Evolutionary conservation across 2,797 vertebrate species (phyloP).

Genomic region (Fratercula arctica): DNA sequence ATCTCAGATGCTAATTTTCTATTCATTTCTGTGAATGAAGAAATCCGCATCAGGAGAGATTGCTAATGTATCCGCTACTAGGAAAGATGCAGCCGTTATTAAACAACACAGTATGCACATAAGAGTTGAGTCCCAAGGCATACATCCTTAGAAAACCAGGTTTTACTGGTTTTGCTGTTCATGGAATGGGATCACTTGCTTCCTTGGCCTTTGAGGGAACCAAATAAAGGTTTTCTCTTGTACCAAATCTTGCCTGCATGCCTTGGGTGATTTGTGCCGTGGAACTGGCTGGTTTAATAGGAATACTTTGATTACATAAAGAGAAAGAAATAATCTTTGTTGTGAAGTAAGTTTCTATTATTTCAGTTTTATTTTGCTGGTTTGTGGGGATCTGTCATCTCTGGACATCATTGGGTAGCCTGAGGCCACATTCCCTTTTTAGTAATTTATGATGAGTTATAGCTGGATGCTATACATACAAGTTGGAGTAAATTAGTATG

Average conservation of each 20-base stretch:
- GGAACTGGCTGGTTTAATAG: neutral
- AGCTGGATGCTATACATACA: neutral
- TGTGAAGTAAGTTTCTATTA: neutral
- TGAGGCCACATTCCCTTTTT: neutral
- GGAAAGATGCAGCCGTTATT: neutral
- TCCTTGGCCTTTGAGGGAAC: neutral
- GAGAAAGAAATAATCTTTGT: neutral
- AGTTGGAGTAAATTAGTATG: neutral
- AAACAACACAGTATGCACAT: neutral
- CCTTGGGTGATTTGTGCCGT: neutral
- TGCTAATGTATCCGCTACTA: neutral
- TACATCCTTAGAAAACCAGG: neutral
- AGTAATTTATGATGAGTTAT: neutral
- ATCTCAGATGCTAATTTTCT: neutral
- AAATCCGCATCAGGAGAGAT: neutral
- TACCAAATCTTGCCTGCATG: neutral
- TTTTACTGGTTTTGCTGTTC: neutral
- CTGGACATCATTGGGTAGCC: neutral
- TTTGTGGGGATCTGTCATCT: neutral
- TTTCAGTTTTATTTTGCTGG: neutral
- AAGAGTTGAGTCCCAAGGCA: neutral
- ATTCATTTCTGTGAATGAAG: neutral
- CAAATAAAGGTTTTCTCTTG: neutral
- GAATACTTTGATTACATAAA: neutral
- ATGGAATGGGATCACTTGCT: neutral